phyloP scores from a whole-genome alignment of 2,113 vertebrate species.

The Potamarius usumacintae region DNA sequence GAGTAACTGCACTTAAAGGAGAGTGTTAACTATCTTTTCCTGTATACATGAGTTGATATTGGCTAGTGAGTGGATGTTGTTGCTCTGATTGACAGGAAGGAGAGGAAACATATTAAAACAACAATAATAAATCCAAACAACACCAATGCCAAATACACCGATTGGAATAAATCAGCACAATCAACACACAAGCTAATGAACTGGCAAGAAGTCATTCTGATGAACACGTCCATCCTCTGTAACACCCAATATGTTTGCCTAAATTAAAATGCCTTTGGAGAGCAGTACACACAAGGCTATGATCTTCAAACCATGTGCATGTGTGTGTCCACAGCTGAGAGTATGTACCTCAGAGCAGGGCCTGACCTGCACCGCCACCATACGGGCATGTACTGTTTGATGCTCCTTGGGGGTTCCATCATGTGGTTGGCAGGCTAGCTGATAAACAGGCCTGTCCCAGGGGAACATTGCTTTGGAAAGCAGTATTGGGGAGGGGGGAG shows the following conservation, averaged over 20 bases:
- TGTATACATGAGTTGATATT: neutral
- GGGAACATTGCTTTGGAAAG: conserved; percentile 60
- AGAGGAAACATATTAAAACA: neutral
- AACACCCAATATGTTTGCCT: neutral
- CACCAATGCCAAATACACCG: neutral
- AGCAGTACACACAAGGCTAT: conserved; percentile 17
- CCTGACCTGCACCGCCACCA: conserved; percentile 37
- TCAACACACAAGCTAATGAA: neutral
- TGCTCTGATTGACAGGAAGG: neutral
- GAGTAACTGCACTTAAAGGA: neutral
- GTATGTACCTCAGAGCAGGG: conserved; percentile 5
- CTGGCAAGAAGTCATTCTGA: neutral
- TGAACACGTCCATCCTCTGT: neutral
- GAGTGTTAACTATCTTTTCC: neutral
- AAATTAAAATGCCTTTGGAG: conserved; percentile 9
- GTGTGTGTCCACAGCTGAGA: conserved; percentile 48
- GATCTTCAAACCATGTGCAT: conserved; percentile 39
- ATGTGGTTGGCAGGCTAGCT: conserved; percentile 58
- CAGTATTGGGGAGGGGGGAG: conserved; percentile 60
- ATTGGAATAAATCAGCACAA: neutral
- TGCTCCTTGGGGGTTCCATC: conserved; percentile 59
- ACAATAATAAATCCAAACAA: neutral
- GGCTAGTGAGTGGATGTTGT: neutral
- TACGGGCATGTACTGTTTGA: conserved; percentile 62
- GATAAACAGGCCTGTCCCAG: conserved; percentile 55